Evolutionary conservation across 64 coral and sea anemone species (phyloP), one percentile per base, ranked within the genome.

Genomic region (Catalaphyllia jardinei): DNA sequence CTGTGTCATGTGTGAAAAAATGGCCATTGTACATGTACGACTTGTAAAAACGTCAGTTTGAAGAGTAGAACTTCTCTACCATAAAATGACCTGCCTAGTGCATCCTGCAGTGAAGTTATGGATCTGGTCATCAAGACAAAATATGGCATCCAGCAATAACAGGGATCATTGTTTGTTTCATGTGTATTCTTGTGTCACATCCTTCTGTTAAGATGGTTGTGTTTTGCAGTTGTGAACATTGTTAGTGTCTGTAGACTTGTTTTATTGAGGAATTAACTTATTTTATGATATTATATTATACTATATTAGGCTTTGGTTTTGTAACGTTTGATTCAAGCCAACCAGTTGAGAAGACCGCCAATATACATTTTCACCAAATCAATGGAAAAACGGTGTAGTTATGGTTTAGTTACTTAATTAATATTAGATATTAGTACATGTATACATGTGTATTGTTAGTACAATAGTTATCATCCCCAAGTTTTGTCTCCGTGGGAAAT

Each of bases 301-400:
- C 71, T 88, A 61, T 76, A 88, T 88, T 76, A 88, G 86, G 86
- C 71, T 88, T 88, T 77, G 86, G 86, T 74, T 88, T 88, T 88
- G 86, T 88, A 75, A 76, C 86, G 59, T 88, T 88, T 88, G 86
- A 88, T 9, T 88, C 86, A 88, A 88, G 74, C 71, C 71, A 76
- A 60, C 71, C 71, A 62, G 86, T 88, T 88, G 74, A 74, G 86
- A 88, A 88, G 86, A 77, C 86, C 13, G 86, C 86, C 28, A 77
- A 88, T 88, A 77, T 75, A 60, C 86, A 88, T 88, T 88, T 38
- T 88, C 86, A 88, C 86, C 86, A 88, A 88, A 88, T 88, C 86
- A 88, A 88, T 76, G 86, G 86, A 88, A 88, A 88, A 88, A 88
- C 86, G 86, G 86, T 88, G 86, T 88, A 88, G 86, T 88, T 88